Evolutionary conservation across 1,140 invertebrate genomes (phyloP).

Genomic region (Aphelenchoides avenae): DNA sequence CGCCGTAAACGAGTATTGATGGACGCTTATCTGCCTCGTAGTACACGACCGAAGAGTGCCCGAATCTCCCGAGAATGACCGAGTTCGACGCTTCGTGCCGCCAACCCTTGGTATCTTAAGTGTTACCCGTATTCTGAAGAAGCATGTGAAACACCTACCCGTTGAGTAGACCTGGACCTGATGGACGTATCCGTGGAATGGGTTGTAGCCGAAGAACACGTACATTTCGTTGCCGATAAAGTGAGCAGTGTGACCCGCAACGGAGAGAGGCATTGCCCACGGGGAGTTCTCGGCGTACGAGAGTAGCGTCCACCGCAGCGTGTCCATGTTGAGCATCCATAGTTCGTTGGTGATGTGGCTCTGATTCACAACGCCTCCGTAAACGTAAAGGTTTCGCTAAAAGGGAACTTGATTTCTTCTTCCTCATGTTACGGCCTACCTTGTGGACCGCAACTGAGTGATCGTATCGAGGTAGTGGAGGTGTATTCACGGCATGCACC

Average conservation of each 20-base stretch:
- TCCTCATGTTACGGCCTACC: conserved; percentile 33
- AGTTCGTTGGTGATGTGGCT: conserved; percentile 50
- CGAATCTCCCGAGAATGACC: conserved; percentile 46
- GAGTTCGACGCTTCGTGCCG: conserved; percentile 32
- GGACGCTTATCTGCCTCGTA: conserved; percentile 31
- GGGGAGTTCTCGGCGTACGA: conserved; percentile 21
- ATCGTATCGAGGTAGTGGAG: conserved; percentile 47
- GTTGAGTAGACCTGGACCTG: conserved; percentile 54
- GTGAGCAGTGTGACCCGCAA: conserved; percentile 57
- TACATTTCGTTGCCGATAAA: conserved; percentile 55
- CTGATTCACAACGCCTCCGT: conserved; percentile 49
- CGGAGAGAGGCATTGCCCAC: conserved; percentile 42
- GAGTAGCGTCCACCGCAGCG: conserved; percentile 36
- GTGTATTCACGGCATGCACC: conserved; percentile 8
- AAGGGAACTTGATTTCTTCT: no score
- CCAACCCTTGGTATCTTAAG: conserved; percentile 46
- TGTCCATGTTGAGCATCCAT: conserved; percentile 46
- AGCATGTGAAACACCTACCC: conserved; percentile 28
- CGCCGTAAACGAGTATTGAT: conserved; percentile 45
- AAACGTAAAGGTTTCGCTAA: conserved; percentile 50
- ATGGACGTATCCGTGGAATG: conserved; percentile 49
- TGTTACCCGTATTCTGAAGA: not conserved
- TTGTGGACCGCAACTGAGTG: conserved; percentile 54
- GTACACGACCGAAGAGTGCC: conserved; percentile 50
- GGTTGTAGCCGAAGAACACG: conserved; percentile 56